These are phyloP conservation scores for Latrodectus elegans DNA, from an alignment of 2,888 invertebrate species.

Conservation along the genomic window DNA sequence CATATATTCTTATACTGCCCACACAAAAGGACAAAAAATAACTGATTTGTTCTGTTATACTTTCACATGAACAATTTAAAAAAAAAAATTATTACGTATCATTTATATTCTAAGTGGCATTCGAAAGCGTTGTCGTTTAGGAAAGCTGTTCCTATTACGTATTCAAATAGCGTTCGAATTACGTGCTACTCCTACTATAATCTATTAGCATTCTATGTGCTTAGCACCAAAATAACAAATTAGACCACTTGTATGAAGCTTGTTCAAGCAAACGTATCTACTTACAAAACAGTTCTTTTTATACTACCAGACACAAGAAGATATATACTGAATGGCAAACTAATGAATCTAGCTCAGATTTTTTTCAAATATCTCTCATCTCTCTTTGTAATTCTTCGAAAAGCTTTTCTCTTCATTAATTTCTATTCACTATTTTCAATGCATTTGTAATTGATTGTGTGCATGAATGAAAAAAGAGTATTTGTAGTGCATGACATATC, in stretches of 20 bases:
- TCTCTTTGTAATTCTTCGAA: too few relatives aligned
- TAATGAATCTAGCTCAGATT: constrained; percentile 43
- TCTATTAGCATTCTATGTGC: constrained; percentile 2
- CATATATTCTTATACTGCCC: too few relatives aligned
- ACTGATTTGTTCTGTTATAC: too few relatives aligned
- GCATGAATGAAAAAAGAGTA: too few relatives aligned
- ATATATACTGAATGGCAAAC: constrained; percentile 17
- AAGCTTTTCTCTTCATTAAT: too few relatives aligned
- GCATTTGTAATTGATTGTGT: too few relatives aligned
- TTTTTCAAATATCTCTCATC: too few relatives aligned
- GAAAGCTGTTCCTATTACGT: not conserved
- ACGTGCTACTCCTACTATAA: not conserved
- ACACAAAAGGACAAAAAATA: too few relatives aligned
- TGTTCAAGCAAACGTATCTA: not conserved
- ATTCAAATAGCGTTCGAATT: not conserved
- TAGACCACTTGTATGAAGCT: not conserved
- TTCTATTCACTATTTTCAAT: too few relatives aligned
- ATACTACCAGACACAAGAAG: not conserved
- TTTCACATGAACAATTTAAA: not conserved
- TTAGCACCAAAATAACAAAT: not conserved
- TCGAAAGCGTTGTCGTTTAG: not conserved
- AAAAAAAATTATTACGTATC: not conserved
- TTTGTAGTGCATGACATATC: too few relatives aligned
- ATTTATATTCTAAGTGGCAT: not conserved
- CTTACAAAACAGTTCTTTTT: not conserved